Evolutionary conservation across 92 coral and sea anemone genomes (phyloP).

Genomic region (Palythoa grandiflora): DNA sequence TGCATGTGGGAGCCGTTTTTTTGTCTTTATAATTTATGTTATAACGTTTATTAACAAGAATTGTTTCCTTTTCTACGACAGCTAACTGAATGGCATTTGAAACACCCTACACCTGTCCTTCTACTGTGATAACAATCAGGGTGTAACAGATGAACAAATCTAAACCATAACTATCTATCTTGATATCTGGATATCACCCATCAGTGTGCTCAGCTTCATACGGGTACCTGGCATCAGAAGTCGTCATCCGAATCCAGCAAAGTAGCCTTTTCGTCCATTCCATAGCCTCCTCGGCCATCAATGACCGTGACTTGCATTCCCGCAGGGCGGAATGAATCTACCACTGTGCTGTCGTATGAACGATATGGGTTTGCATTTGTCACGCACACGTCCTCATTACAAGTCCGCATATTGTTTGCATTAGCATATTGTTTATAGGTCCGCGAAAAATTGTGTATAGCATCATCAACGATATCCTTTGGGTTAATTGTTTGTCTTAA

Average conservation of each 20-base stretch:
- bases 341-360: conserved; percentile 80
- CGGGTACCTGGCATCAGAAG: conserved; percentile 45
- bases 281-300: conserved; percentile 72
- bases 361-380: conserved; percentile 53
- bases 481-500: conserved; percentile 95
- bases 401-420: conserved; percentile 72
- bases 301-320: conserved; percentile 91
- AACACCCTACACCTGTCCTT: no score
- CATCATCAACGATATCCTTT: conserved; percentile 96
- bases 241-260: conserved; percentile 91
- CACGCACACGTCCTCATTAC: conserved; percentile 60
- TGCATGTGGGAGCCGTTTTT: no score
- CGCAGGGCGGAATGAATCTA: conserved; percentile 80
- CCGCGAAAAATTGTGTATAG: conserved; percentile 97
- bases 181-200: no score
- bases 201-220: no score
- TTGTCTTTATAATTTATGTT: no score
- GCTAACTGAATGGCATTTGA: no score
- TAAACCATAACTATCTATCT: no score
- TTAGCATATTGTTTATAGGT: conserved; percentile 95
- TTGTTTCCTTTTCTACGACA: no score
- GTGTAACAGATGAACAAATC: no score
- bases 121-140: no score
- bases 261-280: conserved; percentile 80
- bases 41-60: no score